Evolutionary conservation across 92 coral and sea anemone species (phyloP).

Genomic region (Siderastrea siderea): DNA sequence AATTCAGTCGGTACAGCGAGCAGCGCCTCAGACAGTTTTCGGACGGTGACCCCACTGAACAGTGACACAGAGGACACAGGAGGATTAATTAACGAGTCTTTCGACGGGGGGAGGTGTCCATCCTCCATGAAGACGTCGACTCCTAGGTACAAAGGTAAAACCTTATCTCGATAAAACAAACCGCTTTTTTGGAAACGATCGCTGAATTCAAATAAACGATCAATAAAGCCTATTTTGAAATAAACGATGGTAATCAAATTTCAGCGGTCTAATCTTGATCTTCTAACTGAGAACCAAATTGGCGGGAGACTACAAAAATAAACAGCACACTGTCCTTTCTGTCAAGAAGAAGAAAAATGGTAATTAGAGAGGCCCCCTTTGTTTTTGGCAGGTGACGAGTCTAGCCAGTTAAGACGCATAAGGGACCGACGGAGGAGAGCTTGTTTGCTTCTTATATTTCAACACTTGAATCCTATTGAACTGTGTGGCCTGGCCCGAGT

Average conservation of each 20-base stretch:
- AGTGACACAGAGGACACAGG: slow-evolving; percentile 24
- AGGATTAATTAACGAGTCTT: slow-evolving; percentile 3
- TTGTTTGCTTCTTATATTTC: slow-evolving; percentile 73
- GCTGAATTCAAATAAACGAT: too few species aligned
- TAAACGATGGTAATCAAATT: too few species aligned
- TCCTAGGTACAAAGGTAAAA: slow-evolving; percentile 32
- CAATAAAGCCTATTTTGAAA: too few species aligned
- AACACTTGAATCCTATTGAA: slow-evolving; percentile 79
- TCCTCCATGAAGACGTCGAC: slow-evolving; percentile 19
- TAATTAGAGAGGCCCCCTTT: too few species aligned
- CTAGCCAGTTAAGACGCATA: slow-evolving; percentile 13
- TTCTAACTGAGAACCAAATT: too few species aligned
- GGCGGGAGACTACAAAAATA: too few species aligned
- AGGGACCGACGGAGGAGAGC: slow-evolving; percentile 47
- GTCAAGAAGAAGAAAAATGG: too few species aligned
- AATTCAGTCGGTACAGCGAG: slow-evolving; percentile 13
- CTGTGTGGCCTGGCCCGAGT: slow-evolving; percentile 89
- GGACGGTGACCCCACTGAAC: slow-evolving; percentile 72
- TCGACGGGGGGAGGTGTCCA: slow-evolving; percentile 2
- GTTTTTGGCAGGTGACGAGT: slow-evolving; percentile 24
- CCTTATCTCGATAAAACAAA: too few species aligned
- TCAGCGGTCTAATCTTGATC: too few species aligned
- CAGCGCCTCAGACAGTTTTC: slow-evolving; percentile 75
- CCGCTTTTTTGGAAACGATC: too few species aligned
- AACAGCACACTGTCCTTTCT: too few species aligned